Conservation (phyloP, 2,797 vertebrate genomes). For the Zalophus californianus region DNA sequence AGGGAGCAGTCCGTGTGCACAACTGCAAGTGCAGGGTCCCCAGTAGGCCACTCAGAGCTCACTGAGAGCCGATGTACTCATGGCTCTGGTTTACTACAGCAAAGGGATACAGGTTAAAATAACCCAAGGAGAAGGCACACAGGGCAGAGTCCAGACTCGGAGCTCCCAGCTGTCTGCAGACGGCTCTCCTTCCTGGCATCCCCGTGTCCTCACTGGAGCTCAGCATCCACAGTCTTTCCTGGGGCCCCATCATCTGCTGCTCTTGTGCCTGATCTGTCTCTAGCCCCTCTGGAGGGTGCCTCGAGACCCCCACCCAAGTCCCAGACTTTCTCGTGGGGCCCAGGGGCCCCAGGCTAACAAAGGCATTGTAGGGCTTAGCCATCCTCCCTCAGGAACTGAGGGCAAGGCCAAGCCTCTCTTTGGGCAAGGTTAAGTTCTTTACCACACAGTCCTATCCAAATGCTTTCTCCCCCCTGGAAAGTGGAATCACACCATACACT, state of each 20-base stretch:
- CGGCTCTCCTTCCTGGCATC: accelerated
- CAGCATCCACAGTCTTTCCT: background rate
- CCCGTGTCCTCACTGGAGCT: background rate
- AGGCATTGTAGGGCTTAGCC: background rate
- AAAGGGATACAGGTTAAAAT: background rate
- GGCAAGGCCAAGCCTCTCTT: background rate
- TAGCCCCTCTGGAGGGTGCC: background rate
- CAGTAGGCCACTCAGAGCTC: background rate
- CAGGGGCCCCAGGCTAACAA: background rate
- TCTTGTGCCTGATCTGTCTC: background rate
- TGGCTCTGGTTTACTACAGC: background rate
- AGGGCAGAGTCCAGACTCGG: background rate
- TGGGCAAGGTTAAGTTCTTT: background rate
- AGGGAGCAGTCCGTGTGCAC: background rate
- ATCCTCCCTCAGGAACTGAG: background rate
- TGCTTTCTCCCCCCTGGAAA: background rate
- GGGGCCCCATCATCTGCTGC: background rate
- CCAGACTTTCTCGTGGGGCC: background rate
- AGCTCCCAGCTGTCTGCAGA: background rate
- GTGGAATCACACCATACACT: background rate
- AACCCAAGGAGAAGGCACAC: background rate
- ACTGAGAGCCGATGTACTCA: background rate
- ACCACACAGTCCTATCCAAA: background rate
- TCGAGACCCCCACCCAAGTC: background rate
- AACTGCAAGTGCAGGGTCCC: background rate